These are phyloP conservation scores for Heterochromis multidens DNA, from an alignment of 2,113 vertebrate genomes.

Conservation along the genomic window DNA sequence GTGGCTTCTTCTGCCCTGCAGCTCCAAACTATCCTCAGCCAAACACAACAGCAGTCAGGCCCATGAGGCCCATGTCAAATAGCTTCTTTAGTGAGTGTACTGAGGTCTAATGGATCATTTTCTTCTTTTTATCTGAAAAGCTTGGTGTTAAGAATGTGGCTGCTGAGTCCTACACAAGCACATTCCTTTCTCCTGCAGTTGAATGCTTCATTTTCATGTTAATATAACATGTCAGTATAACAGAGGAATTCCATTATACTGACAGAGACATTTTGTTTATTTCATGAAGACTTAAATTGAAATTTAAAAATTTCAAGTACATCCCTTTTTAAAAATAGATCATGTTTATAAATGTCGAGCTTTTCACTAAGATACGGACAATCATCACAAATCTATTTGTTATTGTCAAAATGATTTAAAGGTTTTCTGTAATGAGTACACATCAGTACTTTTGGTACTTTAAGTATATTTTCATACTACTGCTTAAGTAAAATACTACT, in stretches of 20 bases:
- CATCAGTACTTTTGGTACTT: too few species aligned
- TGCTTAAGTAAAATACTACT: too few species aligned
- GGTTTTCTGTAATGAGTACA: too few species aligned
- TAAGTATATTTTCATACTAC: too few species aligned
- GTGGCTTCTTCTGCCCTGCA: slow-evolving; percentile 69
- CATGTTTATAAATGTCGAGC: not conserved
- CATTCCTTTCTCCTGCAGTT: slow-evolving; percentile 23
- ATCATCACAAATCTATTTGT: too few species aligned
- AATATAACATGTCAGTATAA: not conserved
- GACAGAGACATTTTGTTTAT: not conserved
- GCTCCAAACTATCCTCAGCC: slow-evolving; percentile 52
- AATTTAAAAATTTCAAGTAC: not conserved
- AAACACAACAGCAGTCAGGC: slow-evolving; percentile 72
- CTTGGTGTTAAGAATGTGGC: slow-evolving; percentile 12
- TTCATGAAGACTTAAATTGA: not conserved
- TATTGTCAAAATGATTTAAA: too few species aligned
- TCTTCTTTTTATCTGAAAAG: slow-evolving; percentile 43
- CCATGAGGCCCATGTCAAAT: slow-evolving; percentile 49
- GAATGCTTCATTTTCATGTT: slow-evolving; percentile 7
- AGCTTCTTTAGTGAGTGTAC: slow-evolving; percentile 52
- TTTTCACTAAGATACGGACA: not conserved
- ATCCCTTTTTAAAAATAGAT: too few species aligned
- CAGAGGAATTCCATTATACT: not conserved
- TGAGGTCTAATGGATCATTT: slow-evolving; percentile 44
- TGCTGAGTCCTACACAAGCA: slow-evolving; percentile 11